Percentiles rank a stretch among this genome's conserved stretches.
Conservation (phyloP, 2,113 vertebrate species). For the Pachycephala philippinensis region DNA sequence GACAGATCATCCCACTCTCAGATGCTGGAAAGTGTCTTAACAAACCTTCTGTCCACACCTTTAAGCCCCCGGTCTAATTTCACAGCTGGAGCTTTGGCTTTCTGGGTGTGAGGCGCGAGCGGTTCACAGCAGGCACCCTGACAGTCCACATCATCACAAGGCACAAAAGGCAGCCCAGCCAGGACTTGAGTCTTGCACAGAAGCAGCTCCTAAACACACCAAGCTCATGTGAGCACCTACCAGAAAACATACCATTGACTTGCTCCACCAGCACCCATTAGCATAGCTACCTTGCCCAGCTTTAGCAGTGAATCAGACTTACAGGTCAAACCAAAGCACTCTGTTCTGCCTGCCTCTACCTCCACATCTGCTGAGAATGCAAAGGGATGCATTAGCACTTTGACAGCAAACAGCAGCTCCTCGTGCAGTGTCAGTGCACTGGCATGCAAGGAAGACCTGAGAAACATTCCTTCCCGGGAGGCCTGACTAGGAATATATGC, state of each 20-base stretch:
- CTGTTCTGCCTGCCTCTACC: neutral
- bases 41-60: neutral
- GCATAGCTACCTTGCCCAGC: rapidly evolving
- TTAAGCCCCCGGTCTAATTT: neutral
- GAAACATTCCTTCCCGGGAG: neutral
- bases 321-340: rapidly evolving
- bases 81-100: neutral
- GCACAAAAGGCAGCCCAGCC: neutral
- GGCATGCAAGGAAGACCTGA: rapidly evolving
- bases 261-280: neutral
- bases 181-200: neutral
- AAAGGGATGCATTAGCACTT: neutral
- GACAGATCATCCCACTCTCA: neutral
- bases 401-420: neutral
- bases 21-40: neutral
- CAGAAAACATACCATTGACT: neutral
- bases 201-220: neutral
- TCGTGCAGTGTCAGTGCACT: rapidly evolving
- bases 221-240: neutral
- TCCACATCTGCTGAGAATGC: neutral
- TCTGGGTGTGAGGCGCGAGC: neutral
- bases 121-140: neutral
- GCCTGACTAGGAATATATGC: rapidly evolving
- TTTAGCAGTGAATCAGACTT: neutral
- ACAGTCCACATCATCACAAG: neutral